These are phyloP conservation scores for Chelidonichthys spinosus DNA, from an alignment of 2,797 vertebrate species.

Conservation along the genomic window DNA sequence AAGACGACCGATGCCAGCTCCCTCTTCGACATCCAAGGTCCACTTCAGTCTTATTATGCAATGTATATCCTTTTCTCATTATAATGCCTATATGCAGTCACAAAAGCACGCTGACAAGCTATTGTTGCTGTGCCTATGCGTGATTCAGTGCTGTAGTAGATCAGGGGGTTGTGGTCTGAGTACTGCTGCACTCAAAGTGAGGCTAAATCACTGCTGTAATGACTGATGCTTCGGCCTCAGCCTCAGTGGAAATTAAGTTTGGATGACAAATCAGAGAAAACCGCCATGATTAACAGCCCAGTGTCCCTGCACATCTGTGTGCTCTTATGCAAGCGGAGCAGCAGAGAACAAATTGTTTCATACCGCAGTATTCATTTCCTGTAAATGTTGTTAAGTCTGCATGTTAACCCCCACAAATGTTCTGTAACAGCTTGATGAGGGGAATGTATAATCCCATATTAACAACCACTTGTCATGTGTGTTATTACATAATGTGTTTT, in stretches of 20 bases:
- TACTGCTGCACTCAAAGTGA: slow-evolving; percentile 40
- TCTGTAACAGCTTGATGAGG: slow-evolving; percentile 20
- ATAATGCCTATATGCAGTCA: neutral
- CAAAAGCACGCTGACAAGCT: slow-evolving; percentile 16
- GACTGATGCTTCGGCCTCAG: slow-evolving; percentile 64
- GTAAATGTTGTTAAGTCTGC: slow-evolving; percentile 27
- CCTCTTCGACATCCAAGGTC: slow-evolving; percentile 97
- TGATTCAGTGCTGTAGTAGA: slow-evolving; percentile 28
- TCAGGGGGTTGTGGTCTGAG: slow-evolving; percentile 44
- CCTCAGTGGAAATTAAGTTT: slow-evolving; percentile 64
- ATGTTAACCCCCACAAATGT: neutral
- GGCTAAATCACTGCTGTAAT: slow-evolving; percentile 66
- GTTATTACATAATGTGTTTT: slow-evolving; percentile 20
- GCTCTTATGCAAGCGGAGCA: slow-evolving; percentile 70
- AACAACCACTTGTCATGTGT: slow-evolving; percentile 15
- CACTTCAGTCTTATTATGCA: slow-evolving; percentile 13
- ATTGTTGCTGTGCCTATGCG: neutral
- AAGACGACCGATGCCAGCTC: slow-evolving; percentile 97
- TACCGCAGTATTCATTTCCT: slow-evolving; percentile 53
- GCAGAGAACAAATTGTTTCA: slow-evolving; percentile 51
- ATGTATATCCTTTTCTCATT: neutral
- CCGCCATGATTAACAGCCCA: slow-evolving; percentile 67
- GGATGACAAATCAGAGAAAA: slow-evolving; percentile 63
- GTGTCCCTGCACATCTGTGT: slow-evolving; percentile 68
- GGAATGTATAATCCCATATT: slow-evolving; percentile 33